A percentile compares a stretch with the other conserved stretches of the same genome.
Evolutionary conservation across 2,113 vertebrate species (phyloP).

Genomic region (Eonycteris spelaea): DNA sequence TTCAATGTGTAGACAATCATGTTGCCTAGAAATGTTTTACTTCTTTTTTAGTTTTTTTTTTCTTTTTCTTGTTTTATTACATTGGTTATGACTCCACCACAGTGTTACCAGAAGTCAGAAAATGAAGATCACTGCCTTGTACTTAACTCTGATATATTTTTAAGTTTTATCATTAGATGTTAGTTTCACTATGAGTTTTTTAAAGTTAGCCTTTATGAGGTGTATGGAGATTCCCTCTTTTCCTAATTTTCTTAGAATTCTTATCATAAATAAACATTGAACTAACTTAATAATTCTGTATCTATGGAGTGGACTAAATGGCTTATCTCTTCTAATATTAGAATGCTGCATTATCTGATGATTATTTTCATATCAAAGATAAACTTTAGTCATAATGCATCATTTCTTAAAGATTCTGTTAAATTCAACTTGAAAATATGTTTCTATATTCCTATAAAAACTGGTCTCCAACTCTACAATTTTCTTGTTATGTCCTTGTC

Average conservation of each 20-base stretch:
- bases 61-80: slow-evolving; percentile 9
- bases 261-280: neutral
- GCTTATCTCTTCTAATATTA: neutral
- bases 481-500: neutral
- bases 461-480: neutral
- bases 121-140: neutral
- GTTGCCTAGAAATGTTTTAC: neutral
- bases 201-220: neutral
- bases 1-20: neutral
- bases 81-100: neutral
- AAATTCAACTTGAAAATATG: neutral
- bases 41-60: neutral
- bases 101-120: neutral
- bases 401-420: neutral
- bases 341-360: neutral
- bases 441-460: neutral
- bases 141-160: neutral
- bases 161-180: neutral
- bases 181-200: neutral
- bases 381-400: neutral
- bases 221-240: neutral
- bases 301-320: neutral
- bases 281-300: neutral
- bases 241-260: slow-evolving; percentile 5
- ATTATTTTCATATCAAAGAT: neutral